Base-by-base conservation (phyloP, 2,797 vertebrate genomes). In the Vultur gryphus region DNA sequence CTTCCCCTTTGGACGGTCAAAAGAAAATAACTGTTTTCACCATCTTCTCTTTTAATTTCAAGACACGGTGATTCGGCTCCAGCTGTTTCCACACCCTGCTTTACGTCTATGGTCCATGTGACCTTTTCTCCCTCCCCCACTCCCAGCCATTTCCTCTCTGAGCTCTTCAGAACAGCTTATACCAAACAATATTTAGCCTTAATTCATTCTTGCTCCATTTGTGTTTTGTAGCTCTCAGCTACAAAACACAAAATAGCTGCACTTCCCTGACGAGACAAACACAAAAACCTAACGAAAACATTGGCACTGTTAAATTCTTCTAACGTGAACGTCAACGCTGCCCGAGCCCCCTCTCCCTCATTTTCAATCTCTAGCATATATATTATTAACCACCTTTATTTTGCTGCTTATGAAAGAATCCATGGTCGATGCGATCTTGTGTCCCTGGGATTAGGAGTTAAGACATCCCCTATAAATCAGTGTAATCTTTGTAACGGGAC, bases 401-500 rank as follows among this genome's bases (percentile, higher is more conserved):
- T 96, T 94, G 55, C 81, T 94, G 93, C 65, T 97, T 98, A 97
- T 97, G 93, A 96, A 97, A 97, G 95, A 97, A 96, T 97, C 93
- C 49, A 95, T 71, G 80, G 79, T 96, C 95, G 48, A 95, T 93
- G 90, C 28, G 82, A 95, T 97, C 96, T 97, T 94, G 89, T 92
- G 67, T 93, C 76, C 70, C 72, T 95, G 69, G 97, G 98, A 98
- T 98, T 98, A 98, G 91, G 97, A 96, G 95, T 95, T 98, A 98
- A 98, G 93, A 97, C 97, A 96, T 97, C 96, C 94, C 95, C 96
- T 97, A 97, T 98, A 98, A 98, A 98, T 98, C 98, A 98, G 96
- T 95, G 95, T 98, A 98, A 98, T 98, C 98, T 98, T 97, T 95
- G 92, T 95, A 98, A 95, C 87, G 97, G 94, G 96, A 97, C 97